Evolutionary conservation across 2,797 vertebrate genomes (phyloP).

Genomic region (Choloepus didactylus): DNA sequence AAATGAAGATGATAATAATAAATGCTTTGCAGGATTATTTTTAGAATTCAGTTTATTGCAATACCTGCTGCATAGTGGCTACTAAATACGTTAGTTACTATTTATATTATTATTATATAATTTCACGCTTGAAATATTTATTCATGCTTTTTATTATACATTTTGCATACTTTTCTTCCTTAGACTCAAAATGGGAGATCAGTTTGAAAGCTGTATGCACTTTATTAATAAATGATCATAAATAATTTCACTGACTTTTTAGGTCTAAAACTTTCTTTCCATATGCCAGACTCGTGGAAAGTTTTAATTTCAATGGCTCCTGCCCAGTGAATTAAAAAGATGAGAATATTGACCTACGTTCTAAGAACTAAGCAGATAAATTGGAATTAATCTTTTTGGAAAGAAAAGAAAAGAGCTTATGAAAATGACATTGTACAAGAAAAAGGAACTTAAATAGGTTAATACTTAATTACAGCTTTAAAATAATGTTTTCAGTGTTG

Average conservation of each 20-base stretch:
- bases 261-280: constrained; percentile 17
- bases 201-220: neutral
- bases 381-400: constrained; percentile 43
- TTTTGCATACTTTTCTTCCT: neutral
- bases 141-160: neutral
- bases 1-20: neutral
- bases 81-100: neutral
- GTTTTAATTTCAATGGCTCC: constrained; percentile 58
- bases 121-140: neutral
- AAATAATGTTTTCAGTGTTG: constrained; percentile 20
- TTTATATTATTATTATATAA: neutral
- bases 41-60: neutral
- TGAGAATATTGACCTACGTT: constrained; percentile 47
- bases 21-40: neutral
- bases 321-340: constrained; percentile 20
- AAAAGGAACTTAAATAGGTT: constrained; percentile 31
- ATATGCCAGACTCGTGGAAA: constrained; percentile 1
- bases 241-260: constrained; percentile 49
- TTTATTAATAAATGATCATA: constrained; percentile 49
- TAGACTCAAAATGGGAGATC: neutral
- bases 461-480: constrained; percentile 66
- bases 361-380: constrained; percentile 41
- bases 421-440: constrained; percentile 16
- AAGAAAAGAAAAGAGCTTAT: neutral
- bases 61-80: neutral